These are phyloP conservation scores for Coccyzus lansbergi DNA, from an alignment of 2,797 vertebrate species.

Conservation along the genomic window DNA sequence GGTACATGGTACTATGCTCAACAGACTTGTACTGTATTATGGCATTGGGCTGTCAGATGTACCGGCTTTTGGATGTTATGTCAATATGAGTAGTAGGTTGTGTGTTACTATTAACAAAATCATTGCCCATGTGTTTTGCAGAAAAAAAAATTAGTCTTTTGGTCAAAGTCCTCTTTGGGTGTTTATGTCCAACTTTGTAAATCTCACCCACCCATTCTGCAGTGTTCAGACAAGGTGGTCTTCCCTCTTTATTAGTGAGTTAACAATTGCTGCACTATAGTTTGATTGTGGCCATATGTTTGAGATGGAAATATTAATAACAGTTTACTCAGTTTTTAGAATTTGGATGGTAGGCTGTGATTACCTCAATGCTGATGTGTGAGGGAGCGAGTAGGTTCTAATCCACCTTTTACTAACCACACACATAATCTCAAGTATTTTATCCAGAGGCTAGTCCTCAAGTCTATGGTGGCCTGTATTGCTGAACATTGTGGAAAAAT, in stretches of 20 bases:
- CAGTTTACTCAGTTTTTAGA: neutral
- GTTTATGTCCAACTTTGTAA: neutral
- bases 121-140: neutral
- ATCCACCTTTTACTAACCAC: neutral
- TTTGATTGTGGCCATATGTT: neutral
- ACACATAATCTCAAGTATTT: neutral
- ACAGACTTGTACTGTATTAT: no score
- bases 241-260: neutral
- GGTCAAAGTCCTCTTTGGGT: neutral
- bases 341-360: neutral
- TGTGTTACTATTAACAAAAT: neutral
- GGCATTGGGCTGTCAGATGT: neutral
- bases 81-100: neutral
- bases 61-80: neutral
- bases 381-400: neutral
- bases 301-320: neutral
- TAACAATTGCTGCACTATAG: neutral
- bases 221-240: neutral
- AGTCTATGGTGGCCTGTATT: neutral
- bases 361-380: neutral
- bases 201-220: neutral
- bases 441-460: neutral
- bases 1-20: neutral
- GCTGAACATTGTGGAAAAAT: neutral
- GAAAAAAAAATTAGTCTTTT: neutral